A percentile compares a stretch with the other conserved stretches of the same genome.
phyloP scores from a whole-genome alignment of 1,140 invertebrate genomes.

The Sminthurides bifidus region DNA sequence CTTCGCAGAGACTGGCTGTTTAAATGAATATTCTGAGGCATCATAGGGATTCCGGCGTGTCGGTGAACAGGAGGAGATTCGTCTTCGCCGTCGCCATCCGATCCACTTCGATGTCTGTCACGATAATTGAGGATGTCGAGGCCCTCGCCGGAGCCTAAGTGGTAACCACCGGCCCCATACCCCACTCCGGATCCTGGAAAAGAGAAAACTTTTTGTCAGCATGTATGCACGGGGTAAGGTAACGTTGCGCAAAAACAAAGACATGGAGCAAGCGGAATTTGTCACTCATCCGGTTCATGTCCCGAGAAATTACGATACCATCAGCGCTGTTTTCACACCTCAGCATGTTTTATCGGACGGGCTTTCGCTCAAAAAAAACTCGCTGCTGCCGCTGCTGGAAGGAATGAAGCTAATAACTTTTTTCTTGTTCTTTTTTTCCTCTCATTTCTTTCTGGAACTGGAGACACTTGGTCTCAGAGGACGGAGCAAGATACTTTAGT shows the following conservation, averaged over 20 bases:
- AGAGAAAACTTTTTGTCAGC: conserved; percentile 7
- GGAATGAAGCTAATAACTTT: too few species aligned
- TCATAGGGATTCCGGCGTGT: conserved; percentile 4
- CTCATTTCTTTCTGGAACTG: too few species aligned
- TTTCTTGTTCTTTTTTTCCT: too few species aligned
- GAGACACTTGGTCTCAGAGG: too few species aligned
- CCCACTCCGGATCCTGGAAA: conserved; percentile 29
- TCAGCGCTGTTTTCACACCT: background rate
- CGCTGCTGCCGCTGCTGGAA: too few species aligned
- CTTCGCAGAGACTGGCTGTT: conserved; percentile 16
- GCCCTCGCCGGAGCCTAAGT: conserved; percentile 29
- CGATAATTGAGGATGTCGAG: conserved; percentile 24
- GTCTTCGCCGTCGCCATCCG: conserved; percentile 29
- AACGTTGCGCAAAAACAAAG: background rate
- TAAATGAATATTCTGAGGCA: conserved; percentile 13
- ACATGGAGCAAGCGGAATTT: background rate
- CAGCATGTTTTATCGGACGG: too few species aligned
- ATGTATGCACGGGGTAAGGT: background rate
- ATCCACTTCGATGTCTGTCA: conserved; percentile 20
- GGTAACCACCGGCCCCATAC: conserved; percentile 24
- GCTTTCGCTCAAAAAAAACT: too few species aligned
- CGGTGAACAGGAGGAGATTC: conserved; percentile 21
- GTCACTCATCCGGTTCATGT: background rate
- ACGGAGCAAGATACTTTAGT: too few species aligned
- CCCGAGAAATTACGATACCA: background rate